Evolutionary conservation across 2,888 invertebrate species (phyloP).

Genomic region (Eilema sororculum): DNA sequence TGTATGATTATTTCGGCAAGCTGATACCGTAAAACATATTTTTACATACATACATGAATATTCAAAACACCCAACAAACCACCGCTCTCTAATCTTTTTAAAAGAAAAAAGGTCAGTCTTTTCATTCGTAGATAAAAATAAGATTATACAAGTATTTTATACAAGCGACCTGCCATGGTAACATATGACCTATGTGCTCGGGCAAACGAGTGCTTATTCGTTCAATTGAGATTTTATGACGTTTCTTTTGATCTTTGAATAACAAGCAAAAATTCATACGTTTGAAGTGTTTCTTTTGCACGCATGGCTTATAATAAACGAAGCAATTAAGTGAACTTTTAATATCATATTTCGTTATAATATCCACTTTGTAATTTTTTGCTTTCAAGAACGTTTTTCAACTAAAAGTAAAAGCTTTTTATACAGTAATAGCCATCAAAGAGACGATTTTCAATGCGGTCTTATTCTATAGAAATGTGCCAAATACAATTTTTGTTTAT

Average conservation of each 20-base stretch:
- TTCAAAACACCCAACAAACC: constrained; percentile 60
- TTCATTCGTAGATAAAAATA: constrained; percentile 61
- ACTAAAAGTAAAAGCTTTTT: background rate
- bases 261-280: constrained; percentile 55
- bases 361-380: background rate
- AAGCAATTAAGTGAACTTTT: constrained; percentile 44
- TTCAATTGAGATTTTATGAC: constrained; percentile 52
- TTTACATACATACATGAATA: constrained; percentile 63
- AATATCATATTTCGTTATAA: background rate
- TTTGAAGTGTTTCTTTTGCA: constrained; percentile 66
- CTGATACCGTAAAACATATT: constrained; percentile 37
- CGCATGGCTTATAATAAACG: constrained; percentile 42
- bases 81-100: constrained; percentile 51
- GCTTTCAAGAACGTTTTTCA: constrained; percentile 17
- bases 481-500: constrained; percentile 35
- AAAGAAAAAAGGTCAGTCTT: constrained; percentile 56
- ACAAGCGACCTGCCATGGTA: constrained; percentile 55
- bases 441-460: background rate
- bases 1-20: constrained; percentile 15
- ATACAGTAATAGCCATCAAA: constrained; percentile 5
- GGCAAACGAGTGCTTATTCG: constrained; percentile 48
- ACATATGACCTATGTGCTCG: constrained; percentile 61
- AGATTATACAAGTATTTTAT: constrained; percentile 59
- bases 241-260: constrained; percentile 66
- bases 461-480: background rate